These are phyloP conservation scores for Bubo scandiacus DNA, from an alignment of 2,113 vertebrate species.

Conservation along the genomic window DNA sequence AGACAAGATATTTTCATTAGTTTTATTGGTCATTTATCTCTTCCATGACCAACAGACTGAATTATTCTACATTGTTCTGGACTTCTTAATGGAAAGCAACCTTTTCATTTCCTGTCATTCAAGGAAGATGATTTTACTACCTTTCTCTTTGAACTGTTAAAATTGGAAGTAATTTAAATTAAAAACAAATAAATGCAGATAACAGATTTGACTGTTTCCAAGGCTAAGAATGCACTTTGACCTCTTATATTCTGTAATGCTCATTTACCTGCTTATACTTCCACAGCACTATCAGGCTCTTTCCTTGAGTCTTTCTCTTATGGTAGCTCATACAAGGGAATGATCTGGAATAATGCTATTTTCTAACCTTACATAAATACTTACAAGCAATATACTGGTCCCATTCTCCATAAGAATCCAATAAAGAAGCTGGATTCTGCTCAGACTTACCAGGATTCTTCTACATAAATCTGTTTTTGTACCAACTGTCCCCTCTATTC, in stretches of 20 bases:
- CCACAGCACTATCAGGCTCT: neutral
- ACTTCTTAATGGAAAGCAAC: neutral
- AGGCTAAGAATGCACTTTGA: neutral
- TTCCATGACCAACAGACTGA: neutral
- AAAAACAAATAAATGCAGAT: neutral
- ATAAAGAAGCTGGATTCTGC: neutral
- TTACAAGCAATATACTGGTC: neutral
- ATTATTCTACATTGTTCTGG: neutral
- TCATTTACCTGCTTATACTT: neutral
- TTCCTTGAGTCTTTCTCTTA: neutral
- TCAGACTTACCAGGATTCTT: neutral
- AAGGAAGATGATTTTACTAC: neutral
- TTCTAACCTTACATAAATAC: neutral
- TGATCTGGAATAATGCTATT: neutral
- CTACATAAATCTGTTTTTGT: neutral
- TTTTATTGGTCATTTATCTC: neutral
- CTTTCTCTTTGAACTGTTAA: neutral
- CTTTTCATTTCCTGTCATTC: neutral
- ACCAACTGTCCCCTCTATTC: neutral
- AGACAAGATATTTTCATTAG: neutral
- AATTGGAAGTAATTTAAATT: neutral
- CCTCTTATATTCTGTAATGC: neutral
- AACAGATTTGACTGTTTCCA: neutral
- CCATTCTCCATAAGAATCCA: neutral
- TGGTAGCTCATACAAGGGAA: neutral